Conservation (phyloP, 2,797 vertebrate genomes). For the Macroramphosus scolopax region DNA sequence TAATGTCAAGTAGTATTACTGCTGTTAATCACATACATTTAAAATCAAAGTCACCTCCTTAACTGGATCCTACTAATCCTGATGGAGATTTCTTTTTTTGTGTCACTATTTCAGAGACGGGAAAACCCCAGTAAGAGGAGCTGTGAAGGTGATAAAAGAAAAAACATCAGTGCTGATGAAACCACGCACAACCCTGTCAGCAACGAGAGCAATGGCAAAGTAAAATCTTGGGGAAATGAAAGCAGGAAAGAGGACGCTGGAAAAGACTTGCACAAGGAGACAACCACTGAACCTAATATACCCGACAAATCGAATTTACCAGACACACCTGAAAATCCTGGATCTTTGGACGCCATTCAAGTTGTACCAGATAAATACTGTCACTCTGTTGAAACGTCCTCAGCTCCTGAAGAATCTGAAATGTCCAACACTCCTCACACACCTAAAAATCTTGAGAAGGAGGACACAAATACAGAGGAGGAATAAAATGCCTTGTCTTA, state of each 20-base stretch:
- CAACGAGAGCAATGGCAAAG: constrained; percentile 4
- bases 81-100: not conserved
- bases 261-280: constrained; percentile 1
- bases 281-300: not conserved
- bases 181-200: not conserved
- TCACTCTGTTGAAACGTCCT: not conserved
- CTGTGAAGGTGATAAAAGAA: constrained; percentile 5
- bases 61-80: not conserved
- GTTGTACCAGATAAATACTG: not conserved
- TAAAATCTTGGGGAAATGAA: not conserved
- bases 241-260: constrained; percentile 1
- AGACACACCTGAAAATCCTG: not conserved
- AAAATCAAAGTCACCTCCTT: too few species aligned
- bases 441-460: not conserved
- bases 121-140: constrained; percentile 4
- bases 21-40: too few species aligned
- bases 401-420: constrained; percentile 8
- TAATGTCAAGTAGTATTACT: too few species aligned
- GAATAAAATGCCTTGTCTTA: not conserved
- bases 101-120: constrained; percentile 24
- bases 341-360: constrained; percentile 1
- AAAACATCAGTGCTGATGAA: constrained; percentile 9
- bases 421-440: constrained; percentile 8
- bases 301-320: constrained; percentile 3
- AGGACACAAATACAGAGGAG: constrained; percentile 1